Conservation (phyloP, 2,888 invertebrate species). For the Chromoteleia sp. region DNA sequence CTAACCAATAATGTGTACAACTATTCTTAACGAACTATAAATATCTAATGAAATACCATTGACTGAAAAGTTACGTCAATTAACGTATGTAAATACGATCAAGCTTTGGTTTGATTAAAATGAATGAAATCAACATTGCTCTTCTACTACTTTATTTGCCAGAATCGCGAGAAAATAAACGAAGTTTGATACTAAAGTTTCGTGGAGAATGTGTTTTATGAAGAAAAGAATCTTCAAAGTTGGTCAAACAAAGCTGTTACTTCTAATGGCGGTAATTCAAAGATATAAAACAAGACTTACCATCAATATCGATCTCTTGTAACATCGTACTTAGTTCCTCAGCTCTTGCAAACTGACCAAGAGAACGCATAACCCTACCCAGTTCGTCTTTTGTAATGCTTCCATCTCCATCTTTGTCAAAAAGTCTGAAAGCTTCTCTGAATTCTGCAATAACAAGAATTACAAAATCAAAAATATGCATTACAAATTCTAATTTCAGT, state of each 20-base stretch:
- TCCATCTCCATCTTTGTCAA: conserved; percentile 95
- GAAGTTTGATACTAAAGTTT: conserved; percentile 20
- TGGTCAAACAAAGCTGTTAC: conserved; percentile 46
- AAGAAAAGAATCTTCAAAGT: conserved; percentile 28
- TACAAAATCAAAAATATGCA: conserved; percentile 17
- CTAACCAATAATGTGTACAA: no score
- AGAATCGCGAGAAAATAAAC: conserved; percentile 14
- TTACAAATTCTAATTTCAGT: conserved; percentile 5
- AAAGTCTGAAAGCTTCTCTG: conserved; percentile 93
- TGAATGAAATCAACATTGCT: conserved; percentile 11
- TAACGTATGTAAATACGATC: conserved; percentile 5
- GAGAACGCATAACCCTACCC: conserved; percentile 93
- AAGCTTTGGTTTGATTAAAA: conserved; percentile 1
- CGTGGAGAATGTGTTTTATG: conserved; percentile 28
- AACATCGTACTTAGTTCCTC: conserved; percentile 95
- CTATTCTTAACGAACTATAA: not conserved
- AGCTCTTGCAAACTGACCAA: conserved; percentile 94
- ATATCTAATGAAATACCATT: not conserved
- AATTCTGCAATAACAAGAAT: conserved; percentile 87
- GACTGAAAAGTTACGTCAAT: not conserved
- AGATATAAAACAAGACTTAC: conserved; percentile 83
- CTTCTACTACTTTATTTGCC: conserved; percentile 22
- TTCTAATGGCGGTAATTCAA: conserved; percentile 31
- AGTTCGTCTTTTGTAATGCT: conserved; percentile 95
- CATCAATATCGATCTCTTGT: conserved; percentile 92